Conservation (phyloP, 2,888 invertebrate genomes). For the Chelonus formosanus region DNA sequence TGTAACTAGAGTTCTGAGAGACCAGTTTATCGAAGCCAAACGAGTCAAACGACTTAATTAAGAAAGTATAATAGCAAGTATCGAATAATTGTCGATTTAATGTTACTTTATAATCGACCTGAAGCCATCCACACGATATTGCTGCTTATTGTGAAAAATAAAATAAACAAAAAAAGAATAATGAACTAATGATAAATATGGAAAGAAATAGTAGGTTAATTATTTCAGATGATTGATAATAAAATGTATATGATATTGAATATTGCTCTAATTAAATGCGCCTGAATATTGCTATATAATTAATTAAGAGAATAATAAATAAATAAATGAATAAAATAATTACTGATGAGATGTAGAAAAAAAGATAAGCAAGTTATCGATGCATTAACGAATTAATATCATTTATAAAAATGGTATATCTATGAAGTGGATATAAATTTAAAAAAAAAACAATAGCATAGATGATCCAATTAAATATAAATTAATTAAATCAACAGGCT, state of each 20-base stretch:
- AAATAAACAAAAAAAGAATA: slow-evolving; percentile 1
- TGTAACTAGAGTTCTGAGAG: slow-evolving; percentile 5
- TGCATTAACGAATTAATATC: no score
- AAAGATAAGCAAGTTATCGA: no score
- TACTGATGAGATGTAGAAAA: neutral
- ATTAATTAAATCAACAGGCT: neutral
- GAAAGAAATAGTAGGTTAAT: neutral
- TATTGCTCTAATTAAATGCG: slow-evolving; percentile 50
- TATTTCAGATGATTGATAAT: slow-evolving; percentile 10
- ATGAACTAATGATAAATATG: slow-evolving; percentile 1
- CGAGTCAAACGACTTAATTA: slow-evolving; percentile 22
- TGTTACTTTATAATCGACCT: slow-evolving; percentile 48
- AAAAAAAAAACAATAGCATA: no score
- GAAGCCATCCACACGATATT: slow-evolving; percentile 56
- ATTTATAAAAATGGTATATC: no score
- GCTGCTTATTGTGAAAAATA: slow-evolving; percentile 34
- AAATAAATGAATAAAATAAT: slow-evolving; percentile 24
- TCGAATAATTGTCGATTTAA: slow-evolving; percentile 25
- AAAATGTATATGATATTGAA: slow-evolving; percentile 21
- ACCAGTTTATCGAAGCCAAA: slow-evolving; percentile 1
- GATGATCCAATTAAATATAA: neutral
- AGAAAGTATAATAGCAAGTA: slow-evolving; percentile 31
- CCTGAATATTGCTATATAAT: slow-evolving; percentile 49
- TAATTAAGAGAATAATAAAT: slow-evolving; percentile 22
- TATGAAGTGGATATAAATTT: no score